These are phyloP conservation scores for Andrena hattorfiana DNA, from an alignment of 2,888 invertebrate genomes.

Conservation along the genomic window DNA sequence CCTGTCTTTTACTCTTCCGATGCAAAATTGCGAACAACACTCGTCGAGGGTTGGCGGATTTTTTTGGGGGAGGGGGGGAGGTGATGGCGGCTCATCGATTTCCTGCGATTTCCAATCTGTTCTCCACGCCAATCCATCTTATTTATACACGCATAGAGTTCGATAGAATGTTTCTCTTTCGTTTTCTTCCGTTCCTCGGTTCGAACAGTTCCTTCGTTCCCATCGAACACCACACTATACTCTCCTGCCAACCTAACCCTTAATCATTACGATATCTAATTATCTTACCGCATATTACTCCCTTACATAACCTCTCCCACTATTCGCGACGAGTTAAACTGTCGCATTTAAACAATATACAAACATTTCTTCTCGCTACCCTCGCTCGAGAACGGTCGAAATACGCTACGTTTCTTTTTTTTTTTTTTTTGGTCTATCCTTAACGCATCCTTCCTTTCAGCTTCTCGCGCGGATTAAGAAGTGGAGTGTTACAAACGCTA, in stretches of 20 bases:
- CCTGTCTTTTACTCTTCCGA: conserved; percentile 14
- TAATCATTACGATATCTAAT: conserved; percentile 43
- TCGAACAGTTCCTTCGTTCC: background rate
- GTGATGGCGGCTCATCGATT: conserved; percentile 51
- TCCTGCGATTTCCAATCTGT: conserved; percentile 23
- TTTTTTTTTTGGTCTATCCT: conserved; percentile 48
- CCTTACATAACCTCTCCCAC: background rate
- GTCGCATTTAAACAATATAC: conserved; percentile 49
- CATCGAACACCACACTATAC: conserved; percentile 17
- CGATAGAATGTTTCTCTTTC: conserved; percentile 13
- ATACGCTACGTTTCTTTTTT: conserved; percentile 10
- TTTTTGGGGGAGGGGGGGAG: background rate
- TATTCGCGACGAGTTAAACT: conserved; percentile 31
- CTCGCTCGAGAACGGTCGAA: background rate
- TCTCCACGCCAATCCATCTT: conserved; percentile 24
- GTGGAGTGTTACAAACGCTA: conserved; percentile 34
- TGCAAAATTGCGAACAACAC: conserved; percentile 32
- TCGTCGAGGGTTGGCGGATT: conserved; percentile 24
- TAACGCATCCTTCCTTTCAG: conserved; percentile 36
- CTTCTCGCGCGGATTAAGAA: background rate
- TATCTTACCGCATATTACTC: conserved; percentile 43
- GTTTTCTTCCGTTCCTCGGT: background rate
- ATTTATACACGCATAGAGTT: conserved; percentile 39
- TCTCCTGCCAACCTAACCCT: conserved; percentile 45
- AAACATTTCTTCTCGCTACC: conserved; percentile 33